Evolutionary conservation across 2,113 vertebrate species (phyloP), one percentile per base, ranked within the genome.

Genomic region (Pongo abelii): DNA sequence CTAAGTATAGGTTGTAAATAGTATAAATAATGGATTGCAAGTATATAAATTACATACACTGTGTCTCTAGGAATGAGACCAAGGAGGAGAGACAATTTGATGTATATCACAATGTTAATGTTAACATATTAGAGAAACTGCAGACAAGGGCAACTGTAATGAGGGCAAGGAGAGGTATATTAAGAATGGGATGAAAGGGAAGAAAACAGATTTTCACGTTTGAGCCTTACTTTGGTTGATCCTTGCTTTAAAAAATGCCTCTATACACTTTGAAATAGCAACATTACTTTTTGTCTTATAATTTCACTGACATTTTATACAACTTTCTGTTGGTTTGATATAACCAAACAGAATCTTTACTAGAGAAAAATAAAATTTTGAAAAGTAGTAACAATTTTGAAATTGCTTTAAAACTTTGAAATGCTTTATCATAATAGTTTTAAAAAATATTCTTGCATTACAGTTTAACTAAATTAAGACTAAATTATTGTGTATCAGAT

Each of bases 241-340:
- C 18, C 38, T 43, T 87, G 67, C 27, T 87, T 94, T 84, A 3
- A 38, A 91, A 93, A 91, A 88, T 78, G 27, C 23, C 50, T 80
- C 57, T 88, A 8, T 43, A 89, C 57, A 6, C 85, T 94, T 46
- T 91, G 11, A 43, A 87, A 93, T 55, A 70, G 32, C 35, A 77
- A 48, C 10, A 40, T 64, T 57, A 40, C 23, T 25, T 75, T 64
- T 46, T 59, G 1, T 77, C 27, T 93, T 70, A 64, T 25, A 72
- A 72, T 61, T 95, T 84, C 52, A 10, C 46, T 95, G 61, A 89
- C 40, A 57, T 93, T 93, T 93, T 94, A 93, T 90, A 55, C 38
- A 89, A 85, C 64, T 93, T 75, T 92, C 38, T 89, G 35, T 69
- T 94, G 69, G n/a, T 84, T 67, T 78, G 20, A 75, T 52, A 87